Evolutionary conservation across 2,797 vertebrate species (phyloP), one percentile per base, ranked within the genome.

Genomic region (Glyptemys insculpta): DNA sequence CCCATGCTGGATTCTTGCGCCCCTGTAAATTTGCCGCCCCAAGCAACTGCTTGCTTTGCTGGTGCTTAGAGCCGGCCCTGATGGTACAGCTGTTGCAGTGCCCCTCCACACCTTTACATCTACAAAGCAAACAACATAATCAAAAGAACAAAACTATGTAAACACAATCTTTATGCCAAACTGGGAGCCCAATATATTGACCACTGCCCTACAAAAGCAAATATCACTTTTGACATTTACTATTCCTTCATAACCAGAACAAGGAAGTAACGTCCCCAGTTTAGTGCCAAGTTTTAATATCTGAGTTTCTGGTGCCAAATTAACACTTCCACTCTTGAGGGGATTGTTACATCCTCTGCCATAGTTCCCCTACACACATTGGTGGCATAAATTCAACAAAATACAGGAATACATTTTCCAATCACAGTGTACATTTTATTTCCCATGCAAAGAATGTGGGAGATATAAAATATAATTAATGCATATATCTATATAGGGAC

Each of bases 41-140:
- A 44, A 44, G 44, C 44, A 44, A 44, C 44, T 8, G 44, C 7
- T 44, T 44, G 7, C 44, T 44, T 44, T 44, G 44, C 44, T 44
- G 44, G 44, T 44, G 44, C 44, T 44, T 44, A 44, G 44, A 44
- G 44, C 44, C 8, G 44, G 44, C 44, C 44, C 44, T 44, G 44
- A 44, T 44, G 78, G 37, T 59, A 59, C 27, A 29, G 56, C 27
- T 29, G 12, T 14, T 29, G 56, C 56, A 4, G 74, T 87, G 81
- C 62, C 54, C 25, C 88, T 84, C n/a, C 80, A 80, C 2, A 37
- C 1, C 65, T 29, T 44, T 88, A 53, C 85, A 83, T 54, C 91
- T 82, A 41, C 41, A 93, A 85, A 79, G 84, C 62, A 94, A 95
- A 90, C n/a, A 87, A 78, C 85, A 79, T 49, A 91, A 94, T 88